Evolutionary conservation across 2,888 invertebrate species (phyloP), one percentile per base, ranked within the genome.

Genomic region (Suillia variegata): DNA sequence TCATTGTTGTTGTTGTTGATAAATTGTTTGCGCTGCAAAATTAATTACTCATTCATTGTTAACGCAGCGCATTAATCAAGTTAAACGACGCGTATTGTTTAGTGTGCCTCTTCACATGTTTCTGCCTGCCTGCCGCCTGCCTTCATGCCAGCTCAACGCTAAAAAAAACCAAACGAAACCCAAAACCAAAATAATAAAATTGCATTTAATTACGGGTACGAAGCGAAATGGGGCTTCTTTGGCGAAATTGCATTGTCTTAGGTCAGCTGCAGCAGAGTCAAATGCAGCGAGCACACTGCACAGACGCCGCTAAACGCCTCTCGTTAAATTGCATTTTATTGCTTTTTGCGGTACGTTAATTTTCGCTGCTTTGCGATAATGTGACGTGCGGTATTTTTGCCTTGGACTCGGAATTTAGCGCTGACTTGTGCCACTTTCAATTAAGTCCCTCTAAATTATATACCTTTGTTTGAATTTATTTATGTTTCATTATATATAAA

Each of bases 171-270:
- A n/a, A n/a, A n/a, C n/a, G n/a, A n/a, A n/a, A n/a, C n/a, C n/a
- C n/a, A n/a, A n/a, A n/a, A n/a, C n/a, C n/a, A n/a, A n/a, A n/a
- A 67, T 68, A 69, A 73, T 73, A 73, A 74, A 73, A 74, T 71
- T 70, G 74, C 73, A 71, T 71, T 73, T 76, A 73, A 68, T 73
- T 74, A 70, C 67, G 61, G 61, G 51, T 31, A 33, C 42, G 24
- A 38, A n/a, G 13, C 8, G 34, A 13, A n/a, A 10, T 38, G 38
- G n/a, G 26, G 26, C 26, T 26, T 26, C 26, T 52, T 52, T 52
- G 52, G 10, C 26, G 26, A 26, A 26, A 38, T 38, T 5, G 38
- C 4, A 10, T 64, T 56, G 62, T 56, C 51, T 52, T 8, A 54
- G 64, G 59, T 60, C 64, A 64, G 51, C 62, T 54, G 17, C 31